Evolutionary conservation across 1,140 invertebrate genomes (phyloP).

Genomic region (Drosophila grimshawi): DNA sequence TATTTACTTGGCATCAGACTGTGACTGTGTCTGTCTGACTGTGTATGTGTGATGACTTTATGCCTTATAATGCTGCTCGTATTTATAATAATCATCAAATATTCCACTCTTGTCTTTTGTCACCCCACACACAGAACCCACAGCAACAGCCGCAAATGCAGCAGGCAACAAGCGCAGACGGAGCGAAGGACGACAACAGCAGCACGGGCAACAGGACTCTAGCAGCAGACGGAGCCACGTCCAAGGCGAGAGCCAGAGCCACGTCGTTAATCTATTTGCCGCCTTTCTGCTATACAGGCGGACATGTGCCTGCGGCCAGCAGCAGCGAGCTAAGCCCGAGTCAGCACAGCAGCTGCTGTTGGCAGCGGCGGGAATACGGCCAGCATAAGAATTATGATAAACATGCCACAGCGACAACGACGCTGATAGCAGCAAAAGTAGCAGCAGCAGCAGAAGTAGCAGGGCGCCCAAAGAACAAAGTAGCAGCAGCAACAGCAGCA

Average conservation of each 20-base stretch:
- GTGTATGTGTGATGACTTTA: conserved; percentile 38
- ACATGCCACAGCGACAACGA: conserved; percentile 65
- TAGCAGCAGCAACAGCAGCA: conserved; percentile 32
- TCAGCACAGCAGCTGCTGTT: conserved; percentile 34
- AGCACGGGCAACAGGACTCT: conserved; percentile 26
- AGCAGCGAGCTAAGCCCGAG: conserved; percentile 4
- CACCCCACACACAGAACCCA: conserved; percentile 50
- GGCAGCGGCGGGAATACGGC: conserved; percentile 45
- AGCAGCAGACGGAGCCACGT: conserved; percentile 50
- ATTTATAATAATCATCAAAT: conserved; percentile 73
- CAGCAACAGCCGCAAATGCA: conserved; percentile 35
- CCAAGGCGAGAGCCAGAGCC: conserved; percentile 74
- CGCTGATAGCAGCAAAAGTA: conserved; percentile 50
- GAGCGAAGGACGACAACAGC: conserved; percentile 40
- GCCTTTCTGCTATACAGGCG: conserved; percentile 82
- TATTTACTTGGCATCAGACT: conserved; percentile 61
- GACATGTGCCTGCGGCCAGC: conserved; percentile 73
- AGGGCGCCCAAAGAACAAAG: too few relatives aligned
- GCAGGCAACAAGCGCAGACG: conserved; percentile 32
- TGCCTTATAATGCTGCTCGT: conserved; percentile 2
- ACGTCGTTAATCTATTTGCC: conserved; percentile 84
- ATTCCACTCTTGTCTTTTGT: conserved; percentile 74
- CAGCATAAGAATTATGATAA: conserved; percentile 82
- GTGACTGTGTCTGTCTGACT: conserved; percentile 12
- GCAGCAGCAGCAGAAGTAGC: conserved; percentile 20